These are phyloP conservation scores for Notolabrus celidotus DNA, from an alignment of 2,797 vertebrate genomes.

Conservation along the genomic window DNA sequence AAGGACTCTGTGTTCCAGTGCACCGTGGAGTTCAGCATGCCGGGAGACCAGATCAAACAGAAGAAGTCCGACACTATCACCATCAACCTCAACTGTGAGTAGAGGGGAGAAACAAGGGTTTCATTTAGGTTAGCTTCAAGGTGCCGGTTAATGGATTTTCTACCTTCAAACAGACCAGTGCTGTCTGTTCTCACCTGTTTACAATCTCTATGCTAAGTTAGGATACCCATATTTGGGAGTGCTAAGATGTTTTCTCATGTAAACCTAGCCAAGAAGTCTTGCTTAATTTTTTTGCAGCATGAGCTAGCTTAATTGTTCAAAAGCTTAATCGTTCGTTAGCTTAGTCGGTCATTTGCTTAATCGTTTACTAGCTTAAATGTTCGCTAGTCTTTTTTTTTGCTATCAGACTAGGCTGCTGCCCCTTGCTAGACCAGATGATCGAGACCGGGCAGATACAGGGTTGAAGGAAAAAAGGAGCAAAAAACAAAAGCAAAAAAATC, in stretches of 20 bases:
- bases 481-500: no score
- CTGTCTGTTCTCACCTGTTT: background rate
- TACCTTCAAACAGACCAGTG: background rate
- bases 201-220: background rate
- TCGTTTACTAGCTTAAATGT: background rate
- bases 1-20: slow-evolving; percentile 86
- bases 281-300: background rate
- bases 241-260: background rate
- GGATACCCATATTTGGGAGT: background rate
- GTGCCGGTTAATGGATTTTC: background rate
- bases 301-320: no score
- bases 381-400: background rate
- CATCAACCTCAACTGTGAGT: slow-evolving; percentile 91
- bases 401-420: background rate
- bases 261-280: background rate
- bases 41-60: slow-evolving; percentile 49
- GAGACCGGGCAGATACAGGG: background rate
- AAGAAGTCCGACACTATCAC: slow-evolving; percentile 81
- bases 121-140: background rate
- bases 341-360: no score
- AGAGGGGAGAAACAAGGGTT: background rate
- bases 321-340: no score
- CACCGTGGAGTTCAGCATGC: slow-evolving; percentile 84
- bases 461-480: background rate
- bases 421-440: background rate